Evolutionary conservation across 2,797 vertebrate species (phyloP).

Genomic region (Tragopan temminckii): DNA sequence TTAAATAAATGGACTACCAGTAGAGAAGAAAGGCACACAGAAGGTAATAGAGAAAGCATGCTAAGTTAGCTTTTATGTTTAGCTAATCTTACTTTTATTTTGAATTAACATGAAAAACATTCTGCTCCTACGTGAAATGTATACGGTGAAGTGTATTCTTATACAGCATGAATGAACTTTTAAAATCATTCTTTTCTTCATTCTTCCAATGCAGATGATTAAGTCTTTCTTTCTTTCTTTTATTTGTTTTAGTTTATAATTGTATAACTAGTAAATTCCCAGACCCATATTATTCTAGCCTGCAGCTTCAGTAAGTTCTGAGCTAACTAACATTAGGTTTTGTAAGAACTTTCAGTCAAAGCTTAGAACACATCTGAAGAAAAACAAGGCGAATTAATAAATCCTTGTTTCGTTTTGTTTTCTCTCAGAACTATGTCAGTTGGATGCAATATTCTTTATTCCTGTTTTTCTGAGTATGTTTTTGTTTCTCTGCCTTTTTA

Average conservation of each 20-base stretch:
- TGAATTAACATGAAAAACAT: background rate
- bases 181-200: background rate
- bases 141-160: background rate
- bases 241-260: background rate
- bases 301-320: background rate
- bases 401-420: background rate
- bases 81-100: background rate
- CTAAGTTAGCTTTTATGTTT: background rate
- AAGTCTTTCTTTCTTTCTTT: background rate
- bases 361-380: background rate
- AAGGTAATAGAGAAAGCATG: background rate
- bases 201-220: background rate
- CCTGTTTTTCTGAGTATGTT: background rate
- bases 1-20: conserved; percentile 14
- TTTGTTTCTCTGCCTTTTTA: background rate
- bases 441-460: background rate
- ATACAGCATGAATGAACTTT: background rate
- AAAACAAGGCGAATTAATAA: background rate
- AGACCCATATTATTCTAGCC: accelerated
- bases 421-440: background rate
- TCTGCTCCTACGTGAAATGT: background rate
- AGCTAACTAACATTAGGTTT: background rate
- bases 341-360: background rate
- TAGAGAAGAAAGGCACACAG: background rate
- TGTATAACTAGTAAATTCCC: background rate